Evolutionary conservation across 2,113 vertebrate species (phyloP).

Genomic region (Leucosticte australis): DNA sequence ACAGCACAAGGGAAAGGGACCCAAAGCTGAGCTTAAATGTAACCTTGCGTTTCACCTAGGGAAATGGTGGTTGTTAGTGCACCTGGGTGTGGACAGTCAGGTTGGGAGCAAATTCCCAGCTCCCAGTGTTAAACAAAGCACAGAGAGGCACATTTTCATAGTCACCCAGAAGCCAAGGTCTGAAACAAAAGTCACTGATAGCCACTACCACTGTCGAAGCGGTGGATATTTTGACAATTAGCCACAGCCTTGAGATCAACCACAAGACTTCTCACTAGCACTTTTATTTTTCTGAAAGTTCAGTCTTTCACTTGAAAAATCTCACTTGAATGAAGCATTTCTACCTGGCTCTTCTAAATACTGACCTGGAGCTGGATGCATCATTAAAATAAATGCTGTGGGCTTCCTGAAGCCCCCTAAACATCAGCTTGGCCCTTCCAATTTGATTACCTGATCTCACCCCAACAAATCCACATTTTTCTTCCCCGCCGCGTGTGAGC

Average conservation of each 20-base stretch:
- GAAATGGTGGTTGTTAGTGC: not conserved
- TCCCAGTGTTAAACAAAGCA: not conserved
- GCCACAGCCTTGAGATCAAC: not conserved
- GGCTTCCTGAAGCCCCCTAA: not conserved
- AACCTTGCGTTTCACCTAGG: not conserved
- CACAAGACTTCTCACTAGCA: not conserved
- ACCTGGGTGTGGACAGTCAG: not conserved
- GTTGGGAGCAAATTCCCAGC: not conserved
- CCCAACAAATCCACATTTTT: not conserved
- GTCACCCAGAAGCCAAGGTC: not conserved
- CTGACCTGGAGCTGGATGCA: not conserved
- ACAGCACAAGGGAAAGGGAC: rapidly evolving
- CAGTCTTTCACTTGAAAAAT: not conserved
- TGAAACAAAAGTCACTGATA: not conserved
- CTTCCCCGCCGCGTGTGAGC: not conserved
- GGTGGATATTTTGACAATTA: not conserved
- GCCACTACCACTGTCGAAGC: not conserved
- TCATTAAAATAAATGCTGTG: not conserved
- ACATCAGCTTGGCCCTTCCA: not conserved
- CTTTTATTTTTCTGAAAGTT: not conserved
- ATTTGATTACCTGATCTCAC: not conserved
- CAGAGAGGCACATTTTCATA: not conserved
- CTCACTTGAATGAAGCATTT: not conserved
- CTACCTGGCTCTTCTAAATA: not conserved
- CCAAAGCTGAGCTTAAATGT: not conserved